phyloP scores from a whole-genome alignment of 2,797 vertebrate genomes.

The Meda fulgida region DNA sequence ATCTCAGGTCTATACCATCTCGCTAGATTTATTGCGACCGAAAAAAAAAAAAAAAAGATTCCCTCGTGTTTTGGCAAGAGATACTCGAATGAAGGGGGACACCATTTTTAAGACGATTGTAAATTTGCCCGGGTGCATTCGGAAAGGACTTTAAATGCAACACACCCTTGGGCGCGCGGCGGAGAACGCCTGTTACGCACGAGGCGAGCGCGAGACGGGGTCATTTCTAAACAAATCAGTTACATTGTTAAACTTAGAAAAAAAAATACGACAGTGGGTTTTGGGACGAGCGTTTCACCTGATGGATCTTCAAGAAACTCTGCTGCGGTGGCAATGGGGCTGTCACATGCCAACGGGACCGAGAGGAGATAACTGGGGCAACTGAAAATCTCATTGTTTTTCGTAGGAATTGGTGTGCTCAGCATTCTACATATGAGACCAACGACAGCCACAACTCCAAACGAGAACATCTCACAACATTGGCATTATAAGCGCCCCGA shows the following conservation, averaged over 20 bases:
- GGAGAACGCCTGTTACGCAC: conserved; percentile 42
- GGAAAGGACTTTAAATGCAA: conserved; percentile 43
- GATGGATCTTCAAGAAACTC: conserved; percentile 43
- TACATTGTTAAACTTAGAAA: conserved; percentile 12
- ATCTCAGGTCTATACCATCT: conserved; percentile 9
- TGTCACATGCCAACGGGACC: conserved; percentile 43
- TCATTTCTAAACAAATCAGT: conserved; percentile 15
- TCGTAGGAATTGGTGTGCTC: neutral
- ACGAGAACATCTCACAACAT: conserved; percentile 3
- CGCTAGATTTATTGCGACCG: neutral
- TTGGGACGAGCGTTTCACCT: conserved; percentile 33
- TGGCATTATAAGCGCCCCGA: conserved; percentile 26
- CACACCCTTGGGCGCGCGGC: conserved; percentile 30
- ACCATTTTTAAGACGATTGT: conserved; percentile 12
- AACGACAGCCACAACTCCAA: neutral
- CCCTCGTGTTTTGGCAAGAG: neutral
- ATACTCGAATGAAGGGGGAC: neutral
- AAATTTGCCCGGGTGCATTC: conserved; percentile 28
- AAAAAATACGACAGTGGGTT: conserved; percentile 41
- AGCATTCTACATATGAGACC: conserved; percentile 38
- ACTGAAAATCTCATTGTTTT: conserved; percentile 32
- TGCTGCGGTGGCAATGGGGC: conserved; percentile 43
- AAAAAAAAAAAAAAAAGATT: neutral
- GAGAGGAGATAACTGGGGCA: conserved; percentile 35
- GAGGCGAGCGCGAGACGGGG: conserved; percentile 7